phyloP scores from a whole-genome alignment of 2,888 invertebrate genomes.

The Fabriciana adippe region DNA sequence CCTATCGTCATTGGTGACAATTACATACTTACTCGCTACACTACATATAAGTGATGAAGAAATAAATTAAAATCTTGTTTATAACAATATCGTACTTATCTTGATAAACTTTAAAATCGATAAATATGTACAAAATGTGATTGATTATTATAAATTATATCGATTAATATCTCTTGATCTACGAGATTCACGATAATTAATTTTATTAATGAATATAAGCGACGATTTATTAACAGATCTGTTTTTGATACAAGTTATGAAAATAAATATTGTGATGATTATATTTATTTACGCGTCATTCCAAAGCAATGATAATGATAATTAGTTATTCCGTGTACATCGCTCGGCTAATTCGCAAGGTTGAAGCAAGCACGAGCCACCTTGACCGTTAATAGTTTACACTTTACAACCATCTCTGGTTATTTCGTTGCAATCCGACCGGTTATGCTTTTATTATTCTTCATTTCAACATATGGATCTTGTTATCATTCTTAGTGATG shows the following conservation, averaged over 20 bases:
- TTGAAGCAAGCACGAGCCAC: conserved; percentile 66
- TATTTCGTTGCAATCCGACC: conserved; percentile 62
- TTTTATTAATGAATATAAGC: background rate
- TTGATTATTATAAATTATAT: conserved; percentile 7
- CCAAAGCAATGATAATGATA: conserved; percentile 49
- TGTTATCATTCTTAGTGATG: too few species aligned
- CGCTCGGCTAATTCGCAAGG: conserved; percentile 71
- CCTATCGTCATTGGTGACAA: too few species aligned
- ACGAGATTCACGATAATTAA: background rate
- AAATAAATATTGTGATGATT: background rate
- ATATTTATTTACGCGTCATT: conserved; percentile 42
- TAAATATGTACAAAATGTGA: conserved; percentile 1
- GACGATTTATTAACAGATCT: too few species aligned
- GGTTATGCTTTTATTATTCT: conserved; percentile 47
- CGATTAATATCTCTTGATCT: background rate
- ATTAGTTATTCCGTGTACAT: conserved; percentile 47
- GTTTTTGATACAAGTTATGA: conserved; percentile 1
- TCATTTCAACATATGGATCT: background rate
- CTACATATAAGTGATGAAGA: too few species aligned
- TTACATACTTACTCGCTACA: too few species aligned
- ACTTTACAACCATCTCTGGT: conserved; percentile 68
- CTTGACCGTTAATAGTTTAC: conserved; percentile 69
- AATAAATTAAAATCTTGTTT: too few species aligned
- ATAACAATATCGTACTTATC: background rate
- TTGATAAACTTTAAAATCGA: conserved; percentile 1